Percentiles rank a stretch among this genome's conserved stretches.
These are phyloP conservation scores for Meriones unguiculatus DNA, from an alignment of 2,113 vertebrate species.

Conservation along the genomic window DNA sequence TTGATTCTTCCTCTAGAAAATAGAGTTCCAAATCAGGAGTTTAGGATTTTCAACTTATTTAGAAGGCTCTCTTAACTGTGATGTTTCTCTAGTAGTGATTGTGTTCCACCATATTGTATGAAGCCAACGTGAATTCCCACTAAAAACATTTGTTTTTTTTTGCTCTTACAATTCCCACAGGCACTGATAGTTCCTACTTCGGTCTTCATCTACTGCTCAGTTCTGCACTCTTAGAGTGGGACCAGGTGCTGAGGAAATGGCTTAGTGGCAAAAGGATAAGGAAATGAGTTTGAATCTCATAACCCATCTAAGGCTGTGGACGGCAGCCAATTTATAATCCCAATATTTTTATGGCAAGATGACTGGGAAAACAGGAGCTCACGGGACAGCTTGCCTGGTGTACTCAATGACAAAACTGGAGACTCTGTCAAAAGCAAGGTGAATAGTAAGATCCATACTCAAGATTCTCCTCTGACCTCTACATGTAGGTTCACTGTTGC, in stretches of 20 bases:
- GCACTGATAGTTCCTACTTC: neutral
- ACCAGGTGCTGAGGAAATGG: neutral
- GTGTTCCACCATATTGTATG: neutral
- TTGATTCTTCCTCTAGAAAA: neutral
- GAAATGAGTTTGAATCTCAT: neutral
- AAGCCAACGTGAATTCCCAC: neutral
- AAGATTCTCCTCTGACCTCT: neutral
- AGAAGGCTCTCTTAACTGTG: neutral
- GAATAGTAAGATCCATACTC: neutral
- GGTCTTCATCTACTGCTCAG: neutral
- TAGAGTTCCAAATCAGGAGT: neutral
- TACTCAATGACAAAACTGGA: neutral
- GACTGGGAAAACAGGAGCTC: neutral
- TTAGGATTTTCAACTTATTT: neutral
- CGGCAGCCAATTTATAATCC: too few species aligned
- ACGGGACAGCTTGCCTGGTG: neutral
- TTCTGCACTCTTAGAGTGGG: slow-evolving; percentile 12
- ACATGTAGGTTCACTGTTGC: neutral
- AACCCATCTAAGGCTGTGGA: neutral
- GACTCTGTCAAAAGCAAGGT: too few species aligned
- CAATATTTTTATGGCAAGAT: neutral
- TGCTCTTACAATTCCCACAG: neutral
- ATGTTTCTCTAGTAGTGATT: neutral
- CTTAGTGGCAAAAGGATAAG: neutral
- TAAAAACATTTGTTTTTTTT: neutral